phyloP scores from a whole-genome alignment of 2,797 vertebrate species.

The Brotula barbata region DNA sequence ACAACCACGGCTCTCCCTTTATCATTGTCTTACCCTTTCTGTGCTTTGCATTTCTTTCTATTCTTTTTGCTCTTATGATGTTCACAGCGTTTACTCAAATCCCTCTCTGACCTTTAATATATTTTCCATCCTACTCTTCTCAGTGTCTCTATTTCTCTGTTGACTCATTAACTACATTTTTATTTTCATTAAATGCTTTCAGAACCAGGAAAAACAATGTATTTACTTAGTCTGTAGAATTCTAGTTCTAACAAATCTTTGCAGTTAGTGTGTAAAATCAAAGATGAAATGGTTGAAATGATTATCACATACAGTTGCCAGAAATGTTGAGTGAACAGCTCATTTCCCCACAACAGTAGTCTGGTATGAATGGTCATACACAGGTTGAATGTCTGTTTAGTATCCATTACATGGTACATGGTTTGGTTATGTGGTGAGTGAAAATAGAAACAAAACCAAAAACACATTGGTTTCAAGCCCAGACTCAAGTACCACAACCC shows the following conservation, averaged over 20 bases:
- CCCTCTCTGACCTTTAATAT: conserved; percentile 32
- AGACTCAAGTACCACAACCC: neutral
- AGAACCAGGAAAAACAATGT: conserved; percentile 2
- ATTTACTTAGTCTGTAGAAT: conserved; percentile 9
- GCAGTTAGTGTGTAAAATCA: conserved; percentile 15
- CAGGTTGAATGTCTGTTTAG: neutral
- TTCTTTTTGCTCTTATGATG: conserved; percentile 26
- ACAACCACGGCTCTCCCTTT: conserved; percentile 26
- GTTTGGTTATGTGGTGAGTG: neutral
- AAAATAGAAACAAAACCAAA: neutral
- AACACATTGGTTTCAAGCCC: neutral
- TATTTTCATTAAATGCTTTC: conserved; percentile 5
- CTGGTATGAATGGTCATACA: neutral
- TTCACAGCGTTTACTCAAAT: conserved; percentile 9
- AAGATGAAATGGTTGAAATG: neutral
- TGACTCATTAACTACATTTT: no score
- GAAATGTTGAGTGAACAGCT: no score
- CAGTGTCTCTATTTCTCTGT: no score
- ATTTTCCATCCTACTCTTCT: conserved; percentile 30
- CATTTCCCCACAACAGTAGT: neutral
- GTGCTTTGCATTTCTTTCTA: conserved; percentile 28
- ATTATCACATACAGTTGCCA: conserved; percentile 10
- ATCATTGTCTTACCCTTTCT: conserved; percentile 31
- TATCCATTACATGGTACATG: neutral
- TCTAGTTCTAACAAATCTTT: conserved; percentile 19